Evolutionary conservation across 2,888 invertebrate species (phyloP), one percentile per base, ranked within the genome.

Genomic region (Tipula helvola): DNA sequence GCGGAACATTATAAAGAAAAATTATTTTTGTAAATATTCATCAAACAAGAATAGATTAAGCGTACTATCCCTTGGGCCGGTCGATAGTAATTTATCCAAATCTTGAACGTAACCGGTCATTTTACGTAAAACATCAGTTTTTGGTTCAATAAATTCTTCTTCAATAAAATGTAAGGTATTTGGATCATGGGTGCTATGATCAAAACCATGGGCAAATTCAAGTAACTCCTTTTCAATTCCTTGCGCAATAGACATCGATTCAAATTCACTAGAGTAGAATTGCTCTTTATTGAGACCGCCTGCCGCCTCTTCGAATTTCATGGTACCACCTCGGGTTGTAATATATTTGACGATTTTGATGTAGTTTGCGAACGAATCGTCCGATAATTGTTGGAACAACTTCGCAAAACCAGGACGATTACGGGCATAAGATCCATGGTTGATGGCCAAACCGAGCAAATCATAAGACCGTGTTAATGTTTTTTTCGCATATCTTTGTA

Each of bases 261-360:
- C 93, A 86, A 96, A 88, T 91, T 97, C 96, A 88, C 93, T 93
- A 89, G 91, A 91, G 88, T 92, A 91, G 57, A 90, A 88, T 47
- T 28, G 28, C 28, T 28, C 28, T 28, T 42, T 7, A 44, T 52
- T 28, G 28, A 28, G 28, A 1, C 28, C 28, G 28, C 28, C 86
- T 39, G 86, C 10, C 10, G 44, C 18, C 18, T 13, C 44, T 83
- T 91, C 91, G 89, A 95, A 93, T 89, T 94, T 92, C 92, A 93
- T 93, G 71, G 89, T 90, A 88, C 94, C 93, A 90, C 97, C 97
- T 89, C 97, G 95, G 90, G 94, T 93, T 0, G 95, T 93, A 57
- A 96, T 93, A 90, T 95, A 95, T 90, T 97, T 95, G 89, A 96
- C 95, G n/a, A 96, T 89, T 10, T 95, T 94, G 89, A 96, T 94